Evolutionary conservation across 2,888 invertebrate genomes (phyloP), one percentile per base, ranked within the genome.

Genomic region (Acanthococcus lagerstroemiae): DNA sequence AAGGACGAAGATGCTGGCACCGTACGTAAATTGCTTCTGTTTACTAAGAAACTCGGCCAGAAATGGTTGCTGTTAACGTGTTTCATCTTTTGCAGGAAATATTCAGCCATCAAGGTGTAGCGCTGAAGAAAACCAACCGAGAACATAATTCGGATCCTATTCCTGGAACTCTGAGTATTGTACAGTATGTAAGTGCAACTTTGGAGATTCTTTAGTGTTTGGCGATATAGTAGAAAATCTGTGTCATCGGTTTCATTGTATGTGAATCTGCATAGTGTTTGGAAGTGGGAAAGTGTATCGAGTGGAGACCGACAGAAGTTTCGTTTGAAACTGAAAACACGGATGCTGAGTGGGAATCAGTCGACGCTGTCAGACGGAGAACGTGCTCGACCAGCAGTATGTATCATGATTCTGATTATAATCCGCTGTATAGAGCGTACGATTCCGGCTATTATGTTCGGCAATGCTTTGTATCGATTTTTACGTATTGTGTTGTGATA

Each of bases 301-400:
- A 91, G 75, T 92, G 91, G 92, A 84, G 86, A 73, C 88, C 88
- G 0, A 84, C 84, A 68, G 89, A 90, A 74, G 79, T 88, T 69
- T 88, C 85, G 54, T 83, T 90, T 15, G 87, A 88, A 71, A 83
- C 85, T 0, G 88, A 88, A 24, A 66, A 66, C 12, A 57, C 66
- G 73, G 77, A 77, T 71, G 75, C 75, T 45, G 90, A 89, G 73
- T 90, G 91, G 91, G 87, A 89, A 0, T 80, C 90, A 66, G 89
- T 90, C 19, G 87, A 88, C 72, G 85, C 88, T 50, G 84, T 66
- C 5, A 26, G 66, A 21, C 55, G 56, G 84, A 71, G 80, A 80
- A 79, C 74, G 74, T 72, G 73, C 71, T 71, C 67, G 21, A 57
- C 67, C 15, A 68, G 68, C 52, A 68, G 69, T 68, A 52, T 27